phyloP scores from a whole-genome alignment of 2,888 invertebrate species.

The Rambutsinella grinnellia region DNA sequence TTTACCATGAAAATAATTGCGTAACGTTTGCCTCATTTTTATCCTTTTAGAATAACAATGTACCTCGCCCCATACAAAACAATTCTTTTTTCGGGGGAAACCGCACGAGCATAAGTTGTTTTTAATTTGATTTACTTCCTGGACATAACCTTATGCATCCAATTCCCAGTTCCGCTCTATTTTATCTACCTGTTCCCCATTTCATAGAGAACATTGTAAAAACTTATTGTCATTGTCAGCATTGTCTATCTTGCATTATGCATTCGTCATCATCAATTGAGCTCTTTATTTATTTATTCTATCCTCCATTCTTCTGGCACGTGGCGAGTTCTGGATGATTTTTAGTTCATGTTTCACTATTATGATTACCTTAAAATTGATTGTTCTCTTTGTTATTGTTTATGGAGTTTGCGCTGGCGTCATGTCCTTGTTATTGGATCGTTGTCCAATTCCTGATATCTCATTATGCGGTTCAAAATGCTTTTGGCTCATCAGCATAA shows the following conservation, averaged over 20 bases:
- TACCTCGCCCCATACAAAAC: neutral
- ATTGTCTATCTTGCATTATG: neutral
- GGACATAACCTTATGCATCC: neutral
- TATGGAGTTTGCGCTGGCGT: constrained; percentile 43
- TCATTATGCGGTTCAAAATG: too few relatives aligned
- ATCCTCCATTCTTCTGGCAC: constrained; percentile 45
- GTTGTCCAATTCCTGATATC: neutral
- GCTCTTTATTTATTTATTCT: constrained; percentile 54
- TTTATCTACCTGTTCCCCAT: neutral
- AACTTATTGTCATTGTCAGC: constrained; percentile 4
- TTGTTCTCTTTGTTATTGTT: constrained; percentile 12
- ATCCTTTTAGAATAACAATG: neutral
- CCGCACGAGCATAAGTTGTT: constrained; percentile 18
- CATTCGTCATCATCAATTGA: constrained; percentile 45
- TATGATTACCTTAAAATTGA: constrained; percentile 13
- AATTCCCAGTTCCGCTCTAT: neutral
- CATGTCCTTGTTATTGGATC: constrained; percentile 17
- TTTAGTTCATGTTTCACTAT: constrained; percentile 38
- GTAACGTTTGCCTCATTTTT: neutral
- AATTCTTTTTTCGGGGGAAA: too few relatives aligned
- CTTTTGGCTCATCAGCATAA: too few relatives aligned
- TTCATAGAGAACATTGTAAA: neutral
- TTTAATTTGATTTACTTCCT: constrained; percentile 37
- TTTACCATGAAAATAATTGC: neutral
- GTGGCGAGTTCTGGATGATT: constrained; percentile 39